These are phyloP conservation scores for Cyprinodon tularosa DNA, from an alignment of 2,113 vertebrate genomes.

Conservation along the genomic window DNA sequence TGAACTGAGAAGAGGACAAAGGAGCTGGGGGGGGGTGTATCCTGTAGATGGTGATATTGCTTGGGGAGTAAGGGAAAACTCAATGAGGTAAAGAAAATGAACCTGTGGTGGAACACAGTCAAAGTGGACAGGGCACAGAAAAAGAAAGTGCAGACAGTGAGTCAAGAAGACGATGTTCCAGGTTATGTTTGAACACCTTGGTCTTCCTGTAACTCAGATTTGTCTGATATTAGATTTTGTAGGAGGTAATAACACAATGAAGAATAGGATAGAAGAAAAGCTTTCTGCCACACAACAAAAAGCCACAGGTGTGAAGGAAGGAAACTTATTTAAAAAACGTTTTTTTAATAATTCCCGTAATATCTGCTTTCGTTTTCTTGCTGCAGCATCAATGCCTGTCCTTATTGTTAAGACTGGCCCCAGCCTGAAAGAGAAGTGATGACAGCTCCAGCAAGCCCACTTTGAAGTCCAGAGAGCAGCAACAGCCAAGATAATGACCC, in stretches of 20 bases:
- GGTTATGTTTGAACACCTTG: slow-evolving; percentile 25
- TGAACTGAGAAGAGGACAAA: slow-evolving; percentile 35
- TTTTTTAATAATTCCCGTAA: slow-evolving; percentile 56
- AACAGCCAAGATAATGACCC: slow-evolving; percentile 62
- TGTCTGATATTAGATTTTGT: slow-evolving; percentile 8
- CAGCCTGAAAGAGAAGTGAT: slow-evolving; percentile 22
- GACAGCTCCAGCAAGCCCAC: slow-evolving; percentile 50
- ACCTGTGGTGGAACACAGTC: slow-evolving; percentile 34
- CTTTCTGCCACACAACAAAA: neutral
- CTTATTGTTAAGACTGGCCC: slow-evolving; percentile 62
- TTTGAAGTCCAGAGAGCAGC: slow-evolving; percentile 62
- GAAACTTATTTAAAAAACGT: slow-evolving; percentile 19
- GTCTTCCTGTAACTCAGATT: slow-evolving; percentile 2
- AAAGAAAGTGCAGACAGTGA: slow-evolving; percentile 14
- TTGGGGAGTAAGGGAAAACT: slow-evolving; percentile 18
- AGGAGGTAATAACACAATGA: slow-evolving; percentile 25
- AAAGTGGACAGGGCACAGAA: slow-evolving; percentile 13
- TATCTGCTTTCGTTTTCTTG: slow-evolving; percentile 1
- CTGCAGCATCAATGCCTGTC: slow-evolving; percentile 34
- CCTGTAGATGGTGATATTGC: slow-evolving; percentile 40
- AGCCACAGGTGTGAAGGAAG: neutral
- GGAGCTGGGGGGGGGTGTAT: slow-evolving; percentile 12
- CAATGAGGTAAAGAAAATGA: slow-evolving; percentile 6
- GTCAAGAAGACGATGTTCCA: slow-evolving; percentile 45
- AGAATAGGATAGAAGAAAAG: neutral